Evolutionary conservation across 2,888 invertebrate genomes (phyloP), one percentile per base, ranked within the genome.

Genomic region (Clistopyga incitator): DNA sequence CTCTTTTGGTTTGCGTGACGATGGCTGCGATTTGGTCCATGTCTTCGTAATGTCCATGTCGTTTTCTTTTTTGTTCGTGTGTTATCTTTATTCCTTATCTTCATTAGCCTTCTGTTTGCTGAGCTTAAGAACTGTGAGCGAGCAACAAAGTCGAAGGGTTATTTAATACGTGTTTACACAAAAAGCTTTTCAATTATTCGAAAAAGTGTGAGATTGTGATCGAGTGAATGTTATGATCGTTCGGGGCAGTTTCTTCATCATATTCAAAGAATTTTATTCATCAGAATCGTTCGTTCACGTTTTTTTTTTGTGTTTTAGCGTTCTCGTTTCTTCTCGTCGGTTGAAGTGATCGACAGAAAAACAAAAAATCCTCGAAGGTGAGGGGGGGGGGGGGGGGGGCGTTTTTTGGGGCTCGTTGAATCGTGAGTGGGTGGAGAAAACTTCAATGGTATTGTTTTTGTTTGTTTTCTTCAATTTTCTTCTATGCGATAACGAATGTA

Each of bases 71-170:
- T 38, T 20, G 15, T 29, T 25, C 15, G 11, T 29, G 59, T 29
- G 47, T 59, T 54, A 52, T 71, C 34, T 75, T 70, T 29, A 10
- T 65, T 76, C 42, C 52, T 47, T 42, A 75, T 25, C 79, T 59
- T 42, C n/a, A 70, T 86, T 83, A 78, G 67, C 56, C 38, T 78
- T 78, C 59, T 70, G 77, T 71, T 83, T 83, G 79, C 82, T 80
- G 85, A 87, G 86, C 78, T 82, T 85, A 84, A 87, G 87, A 87
- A 89, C 79, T 88, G 82, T 86, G 86, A 86, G 88, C 88, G 86
- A 89, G 88, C 88, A 86, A 89, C 86, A 86, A 88, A 88, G 88
- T 89, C 85, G 84, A 86, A 88, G 86, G 84, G 78, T 38, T 86
- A 56, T 71, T 76, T 42, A 6, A 47, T 82, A 71, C 10, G 56